Percentiles rank a stretch among this genome's conserved stretches.
These are phyloP conservation scores for Oriolus oriolus DNA, from an alignment of 2,113 vertebrate species.

Conservation along the genomic window DNA sequence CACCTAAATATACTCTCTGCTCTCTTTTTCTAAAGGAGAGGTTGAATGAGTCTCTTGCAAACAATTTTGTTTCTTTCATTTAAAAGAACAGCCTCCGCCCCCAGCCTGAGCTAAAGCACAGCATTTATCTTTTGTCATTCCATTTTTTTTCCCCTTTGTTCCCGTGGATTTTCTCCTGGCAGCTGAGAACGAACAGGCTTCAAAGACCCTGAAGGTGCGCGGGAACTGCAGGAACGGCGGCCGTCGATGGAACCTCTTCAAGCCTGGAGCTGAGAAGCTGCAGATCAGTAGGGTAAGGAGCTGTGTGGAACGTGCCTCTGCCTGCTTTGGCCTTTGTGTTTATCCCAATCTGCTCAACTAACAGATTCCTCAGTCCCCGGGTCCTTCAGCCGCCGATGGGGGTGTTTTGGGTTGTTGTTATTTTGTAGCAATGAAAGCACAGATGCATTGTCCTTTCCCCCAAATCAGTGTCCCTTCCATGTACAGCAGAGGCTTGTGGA, in stretches of 20 bases:
- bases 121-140: conserved; percentile 62
- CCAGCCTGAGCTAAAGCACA: conserved; percentile 59
- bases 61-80: conserved; percentile 64
- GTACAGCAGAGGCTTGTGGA: neutral
- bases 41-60: conserved; percentile 64
- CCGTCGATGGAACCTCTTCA: conserved; percentile 73
- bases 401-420: neutral
- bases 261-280: conserved; percentile 82
- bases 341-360: neutral
- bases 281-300: conserved; percentile 83
- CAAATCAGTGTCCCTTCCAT: neutral
- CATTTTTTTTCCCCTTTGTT: neutral
- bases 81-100: conserved; percentile 61
- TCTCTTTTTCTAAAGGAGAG: conserved; percentile 28
- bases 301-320: neutral
- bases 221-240: conserved; percentile 66
- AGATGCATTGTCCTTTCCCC: neutral
- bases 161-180: conserved; percentile 37
- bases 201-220: conserved; percentile 70
- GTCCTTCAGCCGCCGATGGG: neutral
- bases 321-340: neutral
- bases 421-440: neutral
- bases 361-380: neutral
- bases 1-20: conserved; percentile 39
- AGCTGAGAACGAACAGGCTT: conserved; percentile 67